Base-by-base conservation (phyloP, 1,140 invertebrate genomes). In the Solenopsis fugax region DNA sequence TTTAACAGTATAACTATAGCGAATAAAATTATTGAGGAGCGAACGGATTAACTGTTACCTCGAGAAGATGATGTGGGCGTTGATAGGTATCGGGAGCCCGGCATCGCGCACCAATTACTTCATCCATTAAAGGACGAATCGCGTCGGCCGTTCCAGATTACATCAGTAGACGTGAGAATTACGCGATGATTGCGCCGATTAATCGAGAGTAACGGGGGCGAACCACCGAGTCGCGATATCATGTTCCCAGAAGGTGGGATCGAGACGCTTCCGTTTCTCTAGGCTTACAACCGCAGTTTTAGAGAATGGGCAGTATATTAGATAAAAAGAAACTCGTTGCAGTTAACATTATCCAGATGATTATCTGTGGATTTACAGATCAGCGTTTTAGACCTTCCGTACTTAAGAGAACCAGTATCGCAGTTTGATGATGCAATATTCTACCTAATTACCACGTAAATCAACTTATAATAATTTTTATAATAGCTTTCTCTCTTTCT, bases 101-200 rank as follows among this genome's bases (percentile, higher is more conserved):
- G 4, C 16, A 12, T 65, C 18, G 54, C 54, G 41, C 52, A 45
- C 18, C 41, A 84, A 84, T 84, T 84, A 60, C n/a, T 62, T 58
- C 29, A 24, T n/a, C 29, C 54, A 62, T 84, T 84, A 84, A 73
- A 75, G 54, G 80, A 84, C 54, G 54, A 60, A 75, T 84, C 54
- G 12, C 18, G 21, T 12, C 64, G 72, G 34, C 29, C n/a, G 48
- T 80, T 50, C 18, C 18, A 60, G 41, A 73, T 84, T 84, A 41
- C 80, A 73, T 84, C 80, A 84, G 24, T 24, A 62, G n/a, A 60
- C 6, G 41, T 71, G 54, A 60, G 80, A 84, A 73, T 84, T 84
- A 84, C 67, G 69, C 41, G 69, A 73, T 84, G 69, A 84, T 84
- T 48, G 69, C 54, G 45, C 41, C 54, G 54, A 84, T 84, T 75